Evolutionary conservation across 1,140 invertebrate species (phyloP).

Genomic region (Campodea augens): DNA sequence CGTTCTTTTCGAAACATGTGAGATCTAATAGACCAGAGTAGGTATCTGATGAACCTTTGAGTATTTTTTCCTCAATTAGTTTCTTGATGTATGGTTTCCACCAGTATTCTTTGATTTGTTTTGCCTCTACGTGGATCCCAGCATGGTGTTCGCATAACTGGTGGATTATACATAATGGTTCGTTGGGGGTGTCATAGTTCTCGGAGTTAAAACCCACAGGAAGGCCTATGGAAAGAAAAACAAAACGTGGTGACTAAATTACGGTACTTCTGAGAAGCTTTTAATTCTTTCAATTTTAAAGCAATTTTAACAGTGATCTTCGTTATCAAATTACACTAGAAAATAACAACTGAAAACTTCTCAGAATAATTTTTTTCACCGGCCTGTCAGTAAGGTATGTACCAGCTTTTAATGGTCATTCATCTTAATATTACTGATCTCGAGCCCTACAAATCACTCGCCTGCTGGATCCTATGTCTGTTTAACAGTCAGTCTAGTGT

Average conservation of each 20-base stretch:
- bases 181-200: slow-evolving; percentile 39
- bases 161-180: slow-evolving; percentile 63
- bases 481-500: no score
- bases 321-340: no score
- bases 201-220: slow-evolving; percentile 46
- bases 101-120: slow-evolving; percentile 74
- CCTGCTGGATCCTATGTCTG: no score
- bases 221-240: slow-evolving; percentile 32
- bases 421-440: no score
- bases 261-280: no score
- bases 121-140: slow-evolving; percentile 66
- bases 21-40: slow-evolving; percentile 48
- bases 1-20: slow-evolving; percentile 53
- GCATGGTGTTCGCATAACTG: slow-evolving; percentile 60
- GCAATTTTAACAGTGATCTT: no score
- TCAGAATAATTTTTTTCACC: no score
- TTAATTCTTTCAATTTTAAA: no score
- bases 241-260: slow-evolving; percentile 5
- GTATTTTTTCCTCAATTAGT: slow-evolving; percentile 52
- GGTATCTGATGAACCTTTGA: slow-evolving; percentile 39
- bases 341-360: no score
- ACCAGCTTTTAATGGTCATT: no score
- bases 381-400: no score
- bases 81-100: slow-evolving; percentile 59
- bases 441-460: no score